Evolutionary conservation across 2,888 invertebrate genomes (phyloP).

Genomic region (Nasonovia ribisnigri): DNA sequence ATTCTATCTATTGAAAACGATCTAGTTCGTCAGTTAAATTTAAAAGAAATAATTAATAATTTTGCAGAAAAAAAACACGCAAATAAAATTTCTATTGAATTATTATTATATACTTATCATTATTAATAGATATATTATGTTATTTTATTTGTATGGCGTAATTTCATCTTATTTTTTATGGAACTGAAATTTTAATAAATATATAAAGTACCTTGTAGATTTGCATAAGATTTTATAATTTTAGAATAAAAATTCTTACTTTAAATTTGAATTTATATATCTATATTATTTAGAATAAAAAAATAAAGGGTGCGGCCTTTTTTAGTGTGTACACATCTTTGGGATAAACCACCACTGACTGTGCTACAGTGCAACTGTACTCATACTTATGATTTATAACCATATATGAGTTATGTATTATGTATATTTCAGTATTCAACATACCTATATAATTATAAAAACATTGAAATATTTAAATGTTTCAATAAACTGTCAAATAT

Average conservation of each 20-base stretch:
- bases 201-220: neutral
- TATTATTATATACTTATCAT: no score
- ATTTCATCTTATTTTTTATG: slow-evolving; percentile 8
- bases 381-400: no score
- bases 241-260: neutral
- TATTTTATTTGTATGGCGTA: neutral
- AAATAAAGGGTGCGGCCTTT: neutral
- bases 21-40: no score
- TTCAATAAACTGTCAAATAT: neutral
- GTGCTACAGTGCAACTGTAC: no score
- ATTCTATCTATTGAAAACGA: no score
- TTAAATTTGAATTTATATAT: neutral
- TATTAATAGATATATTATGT: no score
- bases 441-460: neutral
- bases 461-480: neutral
- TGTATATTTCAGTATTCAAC: no score
- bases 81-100: no score
- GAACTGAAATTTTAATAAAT: neutral
- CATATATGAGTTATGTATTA: no score
- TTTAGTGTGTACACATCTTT: neutral
- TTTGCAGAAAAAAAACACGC: no score
- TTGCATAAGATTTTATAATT: neutral
- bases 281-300: neutral
- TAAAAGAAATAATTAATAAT: no score
- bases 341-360: neutral